These are phyloP conservation scores for Hirtodrosophila duncani DNA, from an alignment of 2,888 invertebrate genomes.

Conservation along the genomic window DNA sequence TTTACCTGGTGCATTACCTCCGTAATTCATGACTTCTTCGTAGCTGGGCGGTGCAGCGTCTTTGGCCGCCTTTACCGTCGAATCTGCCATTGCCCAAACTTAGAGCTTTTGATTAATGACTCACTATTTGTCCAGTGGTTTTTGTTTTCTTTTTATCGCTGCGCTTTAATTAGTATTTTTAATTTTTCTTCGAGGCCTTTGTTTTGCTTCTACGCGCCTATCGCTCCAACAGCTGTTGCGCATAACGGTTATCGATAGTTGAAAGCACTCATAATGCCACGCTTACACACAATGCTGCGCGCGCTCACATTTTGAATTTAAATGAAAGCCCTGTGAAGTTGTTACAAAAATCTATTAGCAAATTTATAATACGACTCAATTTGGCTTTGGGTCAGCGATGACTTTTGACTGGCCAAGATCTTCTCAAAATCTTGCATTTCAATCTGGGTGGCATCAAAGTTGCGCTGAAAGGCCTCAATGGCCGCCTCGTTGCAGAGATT, in stretches of 20 bases:
- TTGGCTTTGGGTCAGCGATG: conserved; percentile 78
- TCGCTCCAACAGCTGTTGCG: conserved; percentile 14
- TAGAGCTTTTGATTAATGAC: conserved; percentile 12
- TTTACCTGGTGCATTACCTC: no score
- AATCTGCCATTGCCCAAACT: conserved; percentile 30
- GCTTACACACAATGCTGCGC: no score
- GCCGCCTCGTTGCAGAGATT: conserved; percentile 83
- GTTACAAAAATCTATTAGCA: conserved; percentile 54
- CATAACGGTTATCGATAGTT: conserved; percentile 4
- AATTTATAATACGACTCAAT: conserved; percentile 77
- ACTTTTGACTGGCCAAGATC: conserved; percentile 75
- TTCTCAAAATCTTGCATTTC: conserved; percentile 75
- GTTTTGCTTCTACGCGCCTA: conserved; percentile 9
- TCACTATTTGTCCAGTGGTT: conserved; percentile 15
- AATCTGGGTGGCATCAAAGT: conserved; percentile 75
- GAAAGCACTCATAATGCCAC: no score
- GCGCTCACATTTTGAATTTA: neutral
- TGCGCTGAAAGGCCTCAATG: conserved; percentile 80
- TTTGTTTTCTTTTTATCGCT: neutral
- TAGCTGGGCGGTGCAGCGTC: conserved; percentile 80
- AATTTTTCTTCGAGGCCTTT: conserved; percentile 17
- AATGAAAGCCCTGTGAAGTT: neutral
- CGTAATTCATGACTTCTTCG: conserved; percentile 78
- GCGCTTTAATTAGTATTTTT: neutral
- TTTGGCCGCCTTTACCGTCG: conserved; percentile 25